Conservation (phyloP, 2,113 vertebrate genomes). For the Shinisaurus crocodilurus region DNA sequence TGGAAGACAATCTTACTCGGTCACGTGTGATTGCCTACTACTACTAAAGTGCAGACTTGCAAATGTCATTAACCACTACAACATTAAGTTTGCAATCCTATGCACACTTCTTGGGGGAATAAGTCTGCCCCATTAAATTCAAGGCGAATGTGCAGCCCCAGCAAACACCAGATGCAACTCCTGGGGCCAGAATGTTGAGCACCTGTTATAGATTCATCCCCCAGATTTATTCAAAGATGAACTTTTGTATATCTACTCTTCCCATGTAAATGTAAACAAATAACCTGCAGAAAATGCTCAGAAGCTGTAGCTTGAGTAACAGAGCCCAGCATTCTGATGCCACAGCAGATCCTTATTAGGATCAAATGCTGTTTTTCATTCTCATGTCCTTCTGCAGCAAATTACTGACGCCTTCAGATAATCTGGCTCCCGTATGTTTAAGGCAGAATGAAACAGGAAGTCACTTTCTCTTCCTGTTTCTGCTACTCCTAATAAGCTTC, state of each 20-base stretch:
- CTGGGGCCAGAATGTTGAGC: too few relatives aligned
- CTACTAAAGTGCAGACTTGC: background rate
- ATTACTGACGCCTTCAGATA: conserved; percentile 27
- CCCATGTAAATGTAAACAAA: background rate
- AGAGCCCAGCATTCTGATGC: background rate
- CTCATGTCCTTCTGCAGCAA: background rate
- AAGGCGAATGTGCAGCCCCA: background rate
- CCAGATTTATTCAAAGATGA: background rate
- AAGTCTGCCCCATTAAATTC: background rate
- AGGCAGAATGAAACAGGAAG: background rate
- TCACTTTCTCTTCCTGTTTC: conserved; percentile 18
- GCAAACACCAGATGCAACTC: too few relatives aligned
- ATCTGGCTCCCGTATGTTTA: conserved; percentile 27
- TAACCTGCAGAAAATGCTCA: background rate
- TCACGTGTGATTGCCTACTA: too few relatives aligned
- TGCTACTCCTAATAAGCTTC: background rate
- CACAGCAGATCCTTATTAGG: background rate
- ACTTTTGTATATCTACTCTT: background rate
- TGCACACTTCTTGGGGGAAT: background rate
- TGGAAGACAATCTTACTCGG: too few relatives aligned
- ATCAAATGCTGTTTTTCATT: conserved; percentile 12
- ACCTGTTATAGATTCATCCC: background rate
- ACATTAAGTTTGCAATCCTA: background rate
- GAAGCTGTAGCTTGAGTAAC: background rate
- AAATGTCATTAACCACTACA: background rate